Evolutionary conservation across 2,113 vertebrate species (phyloP).

Genomic region (Taxidea taxus): DNA sequence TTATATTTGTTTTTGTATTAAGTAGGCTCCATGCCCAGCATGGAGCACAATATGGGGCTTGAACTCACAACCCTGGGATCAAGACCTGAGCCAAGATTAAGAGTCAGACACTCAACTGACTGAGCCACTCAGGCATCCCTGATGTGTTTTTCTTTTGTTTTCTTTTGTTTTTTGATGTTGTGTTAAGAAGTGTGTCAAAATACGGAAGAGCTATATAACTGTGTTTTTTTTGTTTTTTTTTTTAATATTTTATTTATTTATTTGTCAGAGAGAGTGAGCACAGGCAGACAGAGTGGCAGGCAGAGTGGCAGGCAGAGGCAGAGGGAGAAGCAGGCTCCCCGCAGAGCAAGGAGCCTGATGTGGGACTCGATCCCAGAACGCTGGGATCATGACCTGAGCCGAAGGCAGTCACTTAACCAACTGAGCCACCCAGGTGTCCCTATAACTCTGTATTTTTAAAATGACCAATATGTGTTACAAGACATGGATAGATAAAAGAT

Average conservation of each 20-base stretch:
- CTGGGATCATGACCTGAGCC: too few relatives aligned
- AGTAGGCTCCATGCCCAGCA: background rate
- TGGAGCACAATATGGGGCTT: background rate
- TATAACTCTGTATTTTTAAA: constrained; percentile 8
- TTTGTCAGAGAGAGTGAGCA: too few relatives aligned
- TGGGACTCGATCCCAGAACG: too few relatives aligned
- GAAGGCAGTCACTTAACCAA: too few relatives aligned
- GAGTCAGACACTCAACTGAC: background rate
- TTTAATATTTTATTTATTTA: too few relatives aligned
- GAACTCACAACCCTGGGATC: background rate
- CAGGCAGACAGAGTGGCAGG: too few relatives aligned
- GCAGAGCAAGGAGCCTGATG: too few relatives aligned
- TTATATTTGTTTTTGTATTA: background rate
- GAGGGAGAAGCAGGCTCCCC: too few relatives aligned
- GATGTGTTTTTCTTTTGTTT: too few relatives aligned
- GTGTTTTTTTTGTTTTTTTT: constrained; percentile 6
- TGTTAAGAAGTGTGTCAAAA: background rate
- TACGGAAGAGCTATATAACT: background rate
- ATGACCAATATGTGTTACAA: background rate
- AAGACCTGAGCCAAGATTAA: background rate
- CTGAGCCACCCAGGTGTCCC: too few relatives aligned
- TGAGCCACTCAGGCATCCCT: background rate
- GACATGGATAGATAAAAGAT: background rate
- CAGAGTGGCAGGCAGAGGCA: too few relatives aligned
- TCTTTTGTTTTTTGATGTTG: background rate